Evolutionary conservation across 35 echinoderm and acorn worm genomes (phyloP), one percentile per base, ranked within the genome.

Genomic region (Antedon bifida): DNA sequence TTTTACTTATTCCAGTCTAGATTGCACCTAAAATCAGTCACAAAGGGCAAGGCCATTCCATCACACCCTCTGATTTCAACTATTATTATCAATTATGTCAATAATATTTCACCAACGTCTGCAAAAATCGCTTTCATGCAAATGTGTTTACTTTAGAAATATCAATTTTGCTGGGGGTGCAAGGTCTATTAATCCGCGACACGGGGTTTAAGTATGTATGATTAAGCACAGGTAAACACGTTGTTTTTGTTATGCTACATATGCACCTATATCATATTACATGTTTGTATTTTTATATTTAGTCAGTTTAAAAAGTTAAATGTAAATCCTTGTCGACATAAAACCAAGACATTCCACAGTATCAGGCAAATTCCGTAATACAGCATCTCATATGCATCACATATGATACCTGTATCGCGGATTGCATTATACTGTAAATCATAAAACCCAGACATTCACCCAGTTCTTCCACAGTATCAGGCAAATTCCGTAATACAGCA

Each of bases 1-100:
- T 42, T 14, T 7, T 42, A 7, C 38, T 7, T 42, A 64, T 19
- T 44, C 16, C 51, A 26, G 26, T 64, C 26, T 64, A 16, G 51
- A 64, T 16, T 2, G n/a, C n/a, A 8, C 51, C 51, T 64, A 26
- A 21, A 64, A 64, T 64, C 51, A 64, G 51, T 12, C 51, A 64
- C 51, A 64, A 64, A 64, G 19, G 23, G 19, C 51, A 21, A 64
- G 5, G 23, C 9, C 51, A 64, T 64, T 64, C 51, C 51, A 64
- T 64, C 9, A 64, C 51, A 64, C 51, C 51, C 9, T 64, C 51
- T 64, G 51, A 64, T 64, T 64, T 64, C 26, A 64, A 64, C 51
- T 64, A 64, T 64, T 64, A 64, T 64, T 64, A 64, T 26, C 51
- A 64, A 64, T 64, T 64, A 64, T 64, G 51, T 64, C 51, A 64